Evolutionary conservation across 2,888 invertebrate species (phyloP).

Genomic region (Luperina testacea): DNA sequence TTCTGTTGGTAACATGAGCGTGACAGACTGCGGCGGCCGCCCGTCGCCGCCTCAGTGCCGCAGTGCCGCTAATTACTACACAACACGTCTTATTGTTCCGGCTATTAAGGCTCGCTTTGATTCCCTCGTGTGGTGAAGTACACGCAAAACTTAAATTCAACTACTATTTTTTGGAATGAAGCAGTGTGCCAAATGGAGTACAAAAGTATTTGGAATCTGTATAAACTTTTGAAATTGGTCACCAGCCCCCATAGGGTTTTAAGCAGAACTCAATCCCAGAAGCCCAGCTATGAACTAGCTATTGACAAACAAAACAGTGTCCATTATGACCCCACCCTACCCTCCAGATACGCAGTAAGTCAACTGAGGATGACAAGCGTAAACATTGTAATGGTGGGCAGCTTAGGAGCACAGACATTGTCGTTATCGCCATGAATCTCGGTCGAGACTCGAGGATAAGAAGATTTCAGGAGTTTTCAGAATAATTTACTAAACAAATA

Average conservation of each 20-base stretch:
- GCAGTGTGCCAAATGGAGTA: not conserved
- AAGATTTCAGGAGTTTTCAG: slow-evolving; percentile 7
- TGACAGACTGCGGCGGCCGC: slow-evolving; percentile 22
- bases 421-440: slow-evolving; percentile 12
- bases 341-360: slow-evolving; percentile 5
- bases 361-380: not conserved
- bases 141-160: not conserved
- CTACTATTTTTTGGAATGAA: not conserved
- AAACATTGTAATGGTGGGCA: not conserved
- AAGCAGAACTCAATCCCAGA: not conserved
- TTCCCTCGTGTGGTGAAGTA: slow-evolving; percentile 1
- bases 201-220: not conserved
- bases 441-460: not conserved
- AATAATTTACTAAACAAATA: slow-evolving; percentile 19
- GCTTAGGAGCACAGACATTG: not conserved
- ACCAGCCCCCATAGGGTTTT: not conserved
- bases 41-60: not conserved
- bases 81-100: slow-evolving; percentile 40
- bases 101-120: slow-evolving; percentile 28
- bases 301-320: not conserved
- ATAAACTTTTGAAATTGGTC: not conserved
- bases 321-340: too few relatives aligned
- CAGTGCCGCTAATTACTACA: slow-evolving; percentile 38
- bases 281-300: not conserved
- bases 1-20: slow-evolving; percentile 1